phyloP scores from a whole-genome alignment of 2,113 vertebrate species.

The Brachyhypopomus gauderio region DNA sequence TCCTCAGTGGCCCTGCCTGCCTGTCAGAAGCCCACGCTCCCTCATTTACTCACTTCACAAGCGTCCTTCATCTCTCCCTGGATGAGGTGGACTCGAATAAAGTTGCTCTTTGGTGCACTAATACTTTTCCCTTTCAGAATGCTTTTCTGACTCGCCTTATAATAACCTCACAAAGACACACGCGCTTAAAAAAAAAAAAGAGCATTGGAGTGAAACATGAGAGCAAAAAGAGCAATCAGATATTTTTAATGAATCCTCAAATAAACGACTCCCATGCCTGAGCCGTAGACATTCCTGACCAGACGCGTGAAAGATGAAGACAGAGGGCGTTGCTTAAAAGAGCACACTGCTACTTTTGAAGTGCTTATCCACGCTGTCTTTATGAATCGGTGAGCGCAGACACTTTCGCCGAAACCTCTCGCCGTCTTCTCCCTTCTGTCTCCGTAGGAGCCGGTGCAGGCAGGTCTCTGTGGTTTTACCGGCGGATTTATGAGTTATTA shows the following conservation, averaged over 20 bases:
- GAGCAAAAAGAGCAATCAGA: slow-evolving; percentile 68
- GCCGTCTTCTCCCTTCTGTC: background rate
- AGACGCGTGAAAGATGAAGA: slow-evolving; percentile 21
- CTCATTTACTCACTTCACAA: slow-evolving; percentile 43
- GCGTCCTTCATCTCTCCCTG: slow-evolving; percentile 45
- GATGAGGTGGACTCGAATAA: slow-evolving; percentile 70
- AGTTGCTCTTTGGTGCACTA: slow-evolving; percentile 71
- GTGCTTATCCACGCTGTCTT: background rate
- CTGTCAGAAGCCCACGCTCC: background rate
- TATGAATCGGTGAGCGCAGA: background rate
- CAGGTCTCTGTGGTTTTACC: slow-evolving; percentile 1
- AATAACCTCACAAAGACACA: background rate
- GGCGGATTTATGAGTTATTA: slow-evolving; percentile 37
- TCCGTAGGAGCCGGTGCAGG: background rate
- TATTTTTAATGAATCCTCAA: slow-evolving; percentile 73
- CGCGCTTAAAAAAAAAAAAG: slow-evolving; percentile 54
- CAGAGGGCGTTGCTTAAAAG: background rate
- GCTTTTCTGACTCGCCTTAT: slow-evolving; percentile 27
- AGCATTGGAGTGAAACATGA: slow-evolving; percentile 64
- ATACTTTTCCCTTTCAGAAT: slow-evolving; percentile 59
- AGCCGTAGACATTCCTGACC: slow-evolving; percentile 62
- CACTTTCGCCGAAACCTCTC: background rate
- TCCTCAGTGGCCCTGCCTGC: slow-evolving; percentile 20
- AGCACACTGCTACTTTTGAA: background rate
- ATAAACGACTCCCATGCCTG: slow-evolving; percentile 71